Base-by-base conservation (phyloP, 2,888 invertebrate species). In the Chrysolina haemoptera region DNA sequence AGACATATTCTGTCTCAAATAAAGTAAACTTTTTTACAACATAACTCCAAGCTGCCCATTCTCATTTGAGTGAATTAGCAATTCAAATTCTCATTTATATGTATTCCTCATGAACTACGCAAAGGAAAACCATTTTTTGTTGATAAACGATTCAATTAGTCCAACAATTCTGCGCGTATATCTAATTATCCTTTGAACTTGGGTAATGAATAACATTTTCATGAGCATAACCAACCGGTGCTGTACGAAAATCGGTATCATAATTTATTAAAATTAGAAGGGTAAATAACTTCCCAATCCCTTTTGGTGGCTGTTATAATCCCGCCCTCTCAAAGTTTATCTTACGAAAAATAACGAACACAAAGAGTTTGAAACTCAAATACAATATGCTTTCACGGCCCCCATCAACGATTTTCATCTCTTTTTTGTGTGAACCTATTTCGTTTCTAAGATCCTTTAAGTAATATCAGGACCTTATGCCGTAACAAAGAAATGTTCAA, bases 401-500 rank as follows among this genome's bases (percentile, higher is more conserved):
- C 46, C 59, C 43, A 10, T 46, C 68, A 68, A 64, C 50, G 63
- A 41, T 27, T 68, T 68, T 63, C 55, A 70, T 68, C 68, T 59
- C 59, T 50, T 68, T 70, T 66, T 70, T 68, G 53, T 66, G 66
- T 74, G 75, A 78, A 73, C 69, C 76, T 66, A 74, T 79, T 76
- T 75, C 69, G 69, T 71, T 75, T 77, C 77, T 75, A 78, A 74
- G 77, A 65, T 74, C 78, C 74, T 77, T 79, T 77, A 75, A 71
- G 74, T 67, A 73, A 69, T 41, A 71, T 73, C 62, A 70, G 71
- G 67, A 71, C 64, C 62, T 71, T 67, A 64, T 40, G 43, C 35
- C 62, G 67, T 27, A 73, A 78, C 76, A 81, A 77, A 81, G 78
- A 70, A 73, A 70, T 50, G 81, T 81, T 81, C 82, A 82, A 82